Conservation (phyloP, 2,797 vertebrate species). For the Poeciliopsis presidionis region DNA sequence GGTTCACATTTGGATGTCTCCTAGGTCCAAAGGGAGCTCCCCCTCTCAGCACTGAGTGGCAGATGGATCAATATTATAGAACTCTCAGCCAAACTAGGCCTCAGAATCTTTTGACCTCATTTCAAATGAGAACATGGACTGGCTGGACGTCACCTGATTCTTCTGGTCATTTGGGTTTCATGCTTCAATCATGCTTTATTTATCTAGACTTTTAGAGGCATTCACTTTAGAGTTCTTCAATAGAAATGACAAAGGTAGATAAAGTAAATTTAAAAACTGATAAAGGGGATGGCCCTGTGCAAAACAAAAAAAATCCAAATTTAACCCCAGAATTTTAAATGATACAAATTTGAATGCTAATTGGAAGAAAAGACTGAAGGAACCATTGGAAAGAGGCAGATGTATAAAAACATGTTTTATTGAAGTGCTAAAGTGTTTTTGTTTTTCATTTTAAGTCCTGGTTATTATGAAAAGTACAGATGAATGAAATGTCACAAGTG, state of each 20-base stretch:
- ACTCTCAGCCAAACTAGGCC: constrained; percentile 28
- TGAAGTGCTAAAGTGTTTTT: not conserved
- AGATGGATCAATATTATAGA: constrained; percentile 8
- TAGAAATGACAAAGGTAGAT: not conserved
- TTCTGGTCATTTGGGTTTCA: constrained; percentile 30
- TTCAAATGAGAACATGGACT: constrained; percentile 22
- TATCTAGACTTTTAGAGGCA: not conserved
- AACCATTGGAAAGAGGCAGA: not conserved
- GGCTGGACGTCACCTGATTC: constrained; percentile 15
- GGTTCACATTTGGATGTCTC: constrained; percentile 28
- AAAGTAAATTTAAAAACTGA: not conserved
- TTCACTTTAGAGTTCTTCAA: not conserved
- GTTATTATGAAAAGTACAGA: not conserved
- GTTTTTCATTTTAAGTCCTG: not conserved
- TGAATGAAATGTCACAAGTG: not conserved
- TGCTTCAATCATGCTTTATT: not conserved
- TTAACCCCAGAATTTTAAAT: not conserved
- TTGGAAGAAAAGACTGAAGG: not conserved
- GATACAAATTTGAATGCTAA: not conserved
- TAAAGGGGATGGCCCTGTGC: not conserved
- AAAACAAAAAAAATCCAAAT: not conserved
- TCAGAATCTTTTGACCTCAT: constrained; percentile 13
- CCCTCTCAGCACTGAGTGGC: not conserved
- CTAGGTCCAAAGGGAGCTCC: constrained; percentile 4
- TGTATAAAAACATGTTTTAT: not conserved